Evolutionary conservation across 2,113 vertebrate species (phyloP), one percentile per base, ranked within the genome.

Genomic region (Platichthys flesus): DNA sequence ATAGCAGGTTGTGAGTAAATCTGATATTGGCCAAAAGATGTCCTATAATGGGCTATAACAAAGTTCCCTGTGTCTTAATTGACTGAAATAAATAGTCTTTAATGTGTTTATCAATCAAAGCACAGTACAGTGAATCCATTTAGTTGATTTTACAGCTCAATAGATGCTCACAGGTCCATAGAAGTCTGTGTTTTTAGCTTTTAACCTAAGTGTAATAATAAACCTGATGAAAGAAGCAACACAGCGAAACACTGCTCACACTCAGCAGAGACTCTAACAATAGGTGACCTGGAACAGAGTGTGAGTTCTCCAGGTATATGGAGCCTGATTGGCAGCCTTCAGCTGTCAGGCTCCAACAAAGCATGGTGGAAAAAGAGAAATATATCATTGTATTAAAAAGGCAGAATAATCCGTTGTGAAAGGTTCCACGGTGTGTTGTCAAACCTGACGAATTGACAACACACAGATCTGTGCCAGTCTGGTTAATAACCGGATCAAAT

Each of bases 301-400:
- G 37, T 42, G 65, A 71, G 45, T 26, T 56, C 47, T 37, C n/a
- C 49, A 56, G 40, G 67, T 9, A 9, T 83, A 47, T 47, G 62
- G 21, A 58, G 45, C 28, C 52, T 68, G 58, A 76, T 52, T 73
- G 82, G 77, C 52, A 72, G 67, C 62, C 67, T 67, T 70, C 51
- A 71, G 66, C 28, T 45, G 67, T 42, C 14, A 20, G 65, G 24
- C 51, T 66, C 40, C 5, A 20, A 35, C 42, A 0, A 6, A n/a
- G 12, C 54, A 40, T 52, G 57, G 57, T 55, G 73, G 71, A 71
- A 78, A 71, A 74, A 71, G 55, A 79, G 37, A 23, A 24, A 45
- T 54, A 42, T 3, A 72, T 67, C 24, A 31, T 16, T 14, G 31
- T 65, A 47, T 35, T 35, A 35, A 71, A 75, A 28, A 54, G 35